A percentile compares a stretch with the other conserved stretches of the same genome.
Evolutionary conservation across 2,797 vertebrate genomes (phyloP).

Genomic region (Cossypha dichroa): DNA sequence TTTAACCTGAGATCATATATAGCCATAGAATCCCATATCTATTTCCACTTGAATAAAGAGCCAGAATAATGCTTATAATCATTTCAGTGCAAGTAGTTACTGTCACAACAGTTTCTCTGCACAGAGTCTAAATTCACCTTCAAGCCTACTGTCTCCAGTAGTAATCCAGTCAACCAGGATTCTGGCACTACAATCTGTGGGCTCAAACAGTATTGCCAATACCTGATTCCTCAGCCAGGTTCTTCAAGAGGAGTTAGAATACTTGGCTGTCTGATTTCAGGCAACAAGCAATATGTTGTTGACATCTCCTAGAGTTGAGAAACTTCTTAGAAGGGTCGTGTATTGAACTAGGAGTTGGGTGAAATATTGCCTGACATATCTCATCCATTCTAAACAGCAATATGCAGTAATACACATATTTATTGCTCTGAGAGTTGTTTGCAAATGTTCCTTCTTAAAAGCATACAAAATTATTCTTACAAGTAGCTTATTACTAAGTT

Average conservation of each 20-base stretch:
- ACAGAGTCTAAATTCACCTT: not conserved
- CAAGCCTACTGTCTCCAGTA: accelerated
- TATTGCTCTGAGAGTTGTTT: not conserved
- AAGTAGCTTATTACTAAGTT: not conserved
- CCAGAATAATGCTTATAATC: not conserved
- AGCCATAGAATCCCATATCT: not conserved
- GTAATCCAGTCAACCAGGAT: not conserved
- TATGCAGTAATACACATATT: not conserved
- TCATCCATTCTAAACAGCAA: not conserved
- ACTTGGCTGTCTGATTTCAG: not conserved
- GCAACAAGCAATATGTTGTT: not conserved
- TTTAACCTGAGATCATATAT: not conserved
- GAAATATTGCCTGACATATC: not conserved
- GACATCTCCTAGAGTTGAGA: not conserved
- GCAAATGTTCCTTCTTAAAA: not conserved
- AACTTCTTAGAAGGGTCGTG: not conserved
- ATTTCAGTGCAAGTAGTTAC: not conserved
- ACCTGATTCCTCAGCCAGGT: not conserved
- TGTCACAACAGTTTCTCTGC: not conserved
- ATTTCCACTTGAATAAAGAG: not conserved
- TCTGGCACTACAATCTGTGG: not conserved
- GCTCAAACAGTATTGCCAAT: not conserved
- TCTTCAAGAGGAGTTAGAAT: not conserved
- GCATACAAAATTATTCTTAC: not conserved
- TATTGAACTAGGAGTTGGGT: not conserved